Conservation (phyloP, 2,888 invertebrate species). For the Carabus problematicus region DNA sequence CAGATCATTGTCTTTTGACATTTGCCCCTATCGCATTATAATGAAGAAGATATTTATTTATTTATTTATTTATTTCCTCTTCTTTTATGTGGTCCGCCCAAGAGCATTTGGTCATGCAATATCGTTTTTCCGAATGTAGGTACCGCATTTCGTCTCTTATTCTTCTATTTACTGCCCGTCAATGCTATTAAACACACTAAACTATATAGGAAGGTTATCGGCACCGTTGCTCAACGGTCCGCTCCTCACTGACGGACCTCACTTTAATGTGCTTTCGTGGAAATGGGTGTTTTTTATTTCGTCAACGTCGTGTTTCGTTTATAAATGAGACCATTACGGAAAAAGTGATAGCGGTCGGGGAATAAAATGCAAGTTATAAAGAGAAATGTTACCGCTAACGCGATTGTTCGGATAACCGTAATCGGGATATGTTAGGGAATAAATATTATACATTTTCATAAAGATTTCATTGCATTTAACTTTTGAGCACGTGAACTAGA, state of each 20-base stretch:
- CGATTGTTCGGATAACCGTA: no score
- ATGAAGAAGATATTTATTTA: no score
- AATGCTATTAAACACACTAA: conserved; percentile 36
- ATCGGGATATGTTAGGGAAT: no score
- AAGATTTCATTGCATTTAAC: no score
- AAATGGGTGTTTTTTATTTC: conserved; percentile 30
- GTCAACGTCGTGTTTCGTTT: conserved; percentile 22
- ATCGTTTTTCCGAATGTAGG: conserved; percentile 13
- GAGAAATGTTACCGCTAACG: no score
- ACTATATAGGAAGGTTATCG: conserved; percentile 31
- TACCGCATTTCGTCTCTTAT: conserved; percentile 1
- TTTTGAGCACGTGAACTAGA: no score
- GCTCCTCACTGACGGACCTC: no score
- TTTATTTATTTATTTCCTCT: background rate
- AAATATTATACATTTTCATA: no score
- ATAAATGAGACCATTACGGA: conserved; percentile 25
- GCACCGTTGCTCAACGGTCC: conserved; percentile 2
- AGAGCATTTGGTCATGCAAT: conserved; percentile 29
- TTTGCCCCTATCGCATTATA: background rate
- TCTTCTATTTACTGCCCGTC: conserved; percentile 16
- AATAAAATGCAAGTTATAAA: background rate
- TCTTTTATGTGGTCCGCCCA: background rate
- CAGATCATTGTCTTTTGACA: conserved; percentile 3
- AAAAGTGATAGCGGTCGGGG: conserved; percentile 25
- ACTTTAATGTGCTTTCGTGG: conserved; percentile 29